Conservation (phyloP, 2,888 invertebrate species). For the Matsumyia berberina region DNA sequence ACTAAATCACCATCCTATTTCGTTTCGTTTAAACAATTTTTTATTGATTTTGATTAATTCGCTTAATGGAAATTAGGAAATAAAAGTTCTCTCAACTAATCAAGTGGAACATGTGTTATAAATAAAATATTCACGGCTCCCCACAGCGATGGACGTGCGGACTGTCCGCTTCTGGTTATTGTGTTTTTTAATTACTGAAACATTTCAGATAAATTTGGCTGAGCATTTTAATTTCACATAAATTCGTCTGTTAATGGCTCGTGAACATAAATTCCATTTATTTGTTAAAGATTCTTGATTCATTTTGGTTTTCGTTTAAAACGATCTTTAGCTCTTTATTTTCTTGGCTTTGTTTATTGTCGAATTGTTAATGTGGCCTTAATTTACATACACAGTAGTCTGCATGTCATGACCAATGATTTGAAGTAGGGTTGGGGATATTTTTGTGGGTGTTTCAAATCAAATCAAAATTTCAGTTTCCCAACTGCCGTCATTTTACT, state of each 20-base stretch:
- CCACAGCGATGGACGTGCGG: background rate
- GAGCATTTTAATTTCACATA: constrained; percentile 28
- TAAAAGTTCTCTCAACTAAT: constrained; percentile 46
- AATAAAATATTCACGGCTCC: constrained; percentile 23
- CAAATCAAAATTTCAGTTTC: no score
- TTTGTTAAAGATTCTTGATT: constrained; percentile 29
- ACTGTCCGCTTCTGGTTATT: constrained; percentile 18
- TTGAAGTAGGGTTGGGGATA: no score
- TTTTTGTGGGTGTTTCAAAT: no score
- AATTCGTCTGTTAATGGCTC: constrained; percentile 42
- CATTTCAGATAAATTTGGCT: constrained; percentile 37
- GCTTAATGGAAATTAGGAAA: constrained; percentile 47
- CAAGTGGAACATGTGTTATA: constrained; percentile 47
- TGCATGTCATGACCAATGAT: no score
- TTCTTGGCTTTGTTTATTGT: background rate
- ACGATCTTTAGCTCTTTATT: background rate
- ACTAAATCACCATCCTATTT: constrained; percentile 28
- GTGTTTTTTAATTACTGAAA: constrained; percentile 38
- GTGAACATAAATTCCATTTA: constrained; percentile 35
- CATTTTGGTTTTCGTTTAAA: background rate
- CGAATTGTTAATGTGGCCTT: background rate
- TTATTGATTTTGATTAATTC: constrained; percentile 59
- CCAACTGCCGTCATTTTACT: no score
- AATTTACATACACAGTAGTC: background rate
- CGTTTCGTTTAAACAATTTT: constrained; percentile 32